Conservation (phyloP, 2,113 vertebrate species). For the Peromyscus leucopus region DNA sequence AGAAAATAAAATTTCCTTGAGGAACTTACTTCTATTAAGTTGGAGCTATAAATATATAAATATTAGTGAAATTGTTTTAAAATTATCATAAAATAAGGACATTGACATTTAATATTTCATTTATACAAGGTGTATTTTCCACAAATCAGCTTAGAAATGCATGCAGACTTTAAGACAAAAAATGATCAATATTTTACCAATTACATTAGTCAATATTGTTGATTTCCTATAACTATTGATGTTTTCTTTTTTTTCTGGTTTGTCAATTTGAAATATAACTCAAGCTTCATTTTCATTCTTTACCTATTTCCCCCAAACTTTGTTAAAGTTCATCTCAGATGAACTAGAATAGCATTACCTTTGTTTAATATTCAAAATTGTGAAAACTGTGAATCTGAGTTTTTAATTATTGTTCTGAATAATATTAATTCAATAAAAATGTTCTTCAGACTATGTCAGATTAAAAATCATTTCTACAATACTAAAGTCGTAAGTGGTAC, state of each 20-base stretch:
- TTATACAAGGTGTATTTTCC: conserved; percentile 13
- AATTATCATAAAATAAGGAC: conserved; percentile 46
- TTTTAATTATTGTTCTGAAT: conserved; percentile 39
- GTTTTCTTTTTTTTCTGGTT: not conserved
- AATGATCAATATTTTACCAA: conserved; percentile 37
- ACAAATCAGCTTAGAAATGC: conserved; percentile 27
- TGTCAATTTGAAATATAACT: conserved; percentile 52
- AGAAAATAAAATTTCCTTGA: not conserved
- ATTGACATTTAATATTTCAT: conserved; percentile 47
- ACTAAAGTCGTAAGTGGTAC: not conserved
- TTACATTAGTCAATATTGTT: conserved; percentile 56
- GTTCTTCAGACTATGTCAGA: not conserved
- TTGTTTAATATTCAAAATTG: conserved; percentile 18
- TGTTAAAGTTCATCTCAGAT: conserved; percentile 25
- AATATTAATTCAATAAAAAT: conserved; percentile 51
- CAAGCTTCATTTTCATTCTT: conserved; percentile 39
- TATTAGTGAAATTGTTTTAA: not conserved
- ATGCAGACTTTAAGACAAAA: conserved; percentile 45
- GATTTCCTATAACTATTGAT: not conserved
- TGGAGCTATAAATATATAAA: conserved; percentile 51
- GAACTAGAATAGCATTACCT: conserved; percentile 22
- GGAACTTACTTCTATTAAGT: not conserved
- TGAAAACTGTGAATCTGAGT: conserved; percentile 38
- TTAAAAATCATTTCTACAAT: conserved; percentile 18
- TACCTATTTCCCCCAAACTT: conserved; percentile 25